phyloP scores from a whole-genome alignment of 2,888 invertebrate genomes.

The Eremobia ochroleuca region DNA sequence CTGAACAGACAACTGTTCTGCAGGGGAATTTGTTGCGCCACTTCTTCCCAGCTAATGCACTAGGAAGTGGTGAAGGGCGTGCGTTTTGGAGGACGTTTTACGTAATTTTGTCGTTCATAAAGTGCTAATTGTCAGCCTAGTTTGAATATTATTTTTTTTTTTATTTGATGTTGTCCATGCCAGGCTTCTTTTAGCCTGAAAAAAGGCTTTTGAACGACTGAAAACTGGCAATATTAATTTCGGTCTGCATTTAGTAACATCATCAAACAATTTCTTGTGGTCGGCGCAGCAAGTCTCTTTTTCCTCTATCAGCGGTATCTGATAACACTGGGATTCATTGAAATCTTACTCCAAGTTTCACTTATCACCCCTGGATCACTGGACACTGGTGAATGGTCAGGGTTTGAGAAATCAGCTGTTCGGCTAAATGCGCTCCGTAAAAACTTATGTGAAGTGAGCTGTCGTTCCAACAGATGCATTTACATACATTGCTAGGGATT shows the following conservation, averaged over 20 bases:
- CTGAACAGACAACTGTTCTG: background rate
- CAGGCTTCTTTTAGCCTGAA: background rate
- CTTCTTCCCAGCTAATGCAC: background rate
- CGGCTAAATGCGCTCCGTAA: too few species aligned
- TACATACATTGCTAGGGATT: too few species aligned
- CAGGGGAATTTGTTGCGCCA: too few species aligned
- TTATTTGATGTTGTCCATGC: background rate
- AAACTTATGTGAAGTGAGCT: too few species aligned
- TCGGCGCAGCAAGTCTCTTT: too few species aligned
- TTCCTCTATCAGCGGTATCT: background rate
- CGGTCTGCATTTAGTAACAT: background rate
- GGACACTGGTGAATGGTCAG: too few species aligned
- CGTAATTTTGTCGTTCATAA: background rate
- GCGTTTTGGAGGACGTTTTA: background rate
- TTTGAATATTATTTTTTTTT: background rate
- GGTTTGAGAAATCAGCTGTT: too few species aligned
- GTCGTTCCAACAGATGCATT: too few species aligned
- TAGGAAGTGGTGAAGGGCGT: background rate
- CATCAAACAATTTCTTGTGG: background rate
- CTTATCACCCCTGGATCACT: too few species aligned
- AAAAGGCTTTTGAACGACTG: background rate
- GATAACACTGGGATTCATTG: background rate
- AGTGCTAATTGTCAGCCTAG: background rate
- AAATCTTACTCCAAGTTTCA: too few species aligned
- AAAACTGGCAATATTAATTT: background rate